These are phyloP conservation scores for Rhabdomys dilectus DNA, from an alignment of 2,113 vertebrate genomes.

Conservation along the genomic window DNA sequence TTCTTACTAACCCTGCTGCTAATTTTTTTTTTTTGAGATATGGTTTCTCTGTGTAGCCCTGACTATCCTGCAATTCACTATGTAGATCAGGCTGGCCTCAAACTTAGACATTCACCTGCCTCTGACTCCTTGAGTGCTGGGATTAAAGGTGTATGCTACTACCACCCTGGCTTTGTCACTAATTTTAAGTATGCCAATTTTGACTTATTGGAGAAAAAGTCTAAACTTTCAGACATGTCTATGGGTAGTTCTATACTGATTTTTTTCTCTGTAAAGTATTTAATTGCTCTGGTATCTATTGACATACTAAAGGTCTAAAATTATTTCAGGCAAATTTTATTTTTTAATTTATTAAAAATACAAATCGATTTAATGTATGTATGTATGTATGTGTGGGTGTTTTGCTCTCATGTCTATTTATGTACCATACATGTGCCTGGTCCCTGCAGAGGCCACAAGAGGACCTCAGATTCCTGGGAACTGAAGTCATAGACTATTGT, in stretches of 20 bases:
- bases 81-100: background rate
- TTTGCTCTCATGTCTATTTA: background rate
- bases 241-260: background rate
- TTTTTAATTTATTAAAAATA: background rate
- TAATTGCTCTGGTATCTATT: background rate
- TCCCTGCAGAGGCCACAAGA: background rate
- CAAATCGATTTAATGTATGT: background rate
- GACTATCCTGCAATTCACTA: background rate
- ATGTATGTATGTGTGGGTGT: background rate
- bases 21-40: background rate
- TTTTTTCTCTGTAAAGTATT: background rate
- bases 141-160: background rate
- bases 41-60: background rate
- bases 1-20: background rate
- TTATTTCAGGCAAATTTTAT: conserved; percentile 48
- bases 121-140: background rate
- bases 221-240: background rate
- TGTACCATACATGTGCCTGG: background rate
- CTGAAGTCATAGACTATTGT: background rate
- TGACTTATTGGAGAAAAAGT: background rate
- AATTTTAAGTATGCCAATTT: background rate
- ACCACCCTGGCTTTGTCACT: background rate
- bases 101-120: background rate
- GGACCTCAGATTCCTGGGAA: background rate
- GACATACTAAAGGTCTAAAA: conserved; percentile 18